Evolutionary conservation across 2,113 vertebrate species (phyloP), one percentile per base, ranked within the genome.

Genomic region (Austrofundulus limnaeus): DNA sequence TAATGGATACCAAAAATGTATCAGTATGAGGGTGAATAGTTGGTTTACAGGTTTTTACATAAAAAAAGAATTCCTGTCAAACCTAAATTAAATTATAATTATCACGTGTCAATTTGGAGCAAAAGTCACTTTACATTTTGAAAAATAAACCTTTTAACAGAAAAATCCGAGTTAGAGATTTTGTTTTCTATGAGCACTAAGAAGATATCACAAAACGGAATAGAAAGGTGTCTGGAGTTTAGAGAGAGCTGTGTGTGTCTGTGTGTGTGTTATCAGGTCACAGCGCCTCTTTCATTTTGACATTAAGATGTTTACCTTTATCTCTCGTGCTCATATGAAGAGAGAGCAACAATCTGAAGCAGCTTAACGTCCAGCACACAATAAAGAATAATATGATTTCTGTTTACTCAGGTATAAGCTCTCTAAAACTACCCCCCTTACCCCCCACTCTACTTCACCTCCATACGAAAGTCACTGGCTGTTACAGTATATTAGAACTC

Each of bases 341-440:
- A 93, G 89, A 23, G 70, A 73, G 85, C 80, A 87, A 90, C 89
- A 91, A 92, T 93, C 91, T 91, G 92, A 89, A 88, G 83, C 89
- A 72, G 75, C 70, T 79, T 77, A 70, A 90, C 82, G 88, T 52
- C 47, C 86, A 82, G 84, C 73, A 87, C 87, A 94, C 91, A 94
- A 93, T 93, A 94, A 95, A 94, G 91, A 92, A 92, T 91, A 93
- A 94, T 93, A 94, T 89, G 89, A 92, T 93, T 94, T 92, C 93
- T 95, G 93, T 95, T 96, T 95, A 94, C 94, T 87, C 87, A 94
- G 94, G 95, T 94, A 95, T 94, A 92, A 92, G 91, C 90, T 94
- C 90, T 94, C 93, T 94, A 95, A 94, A 87, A 59, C 82, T 84
- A 85, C 89, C 85, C 34, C 16, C 16, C 17, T 17, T 2, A 41